phyloP scores from a whole-genome alignment of 2,113 vertebrate species.

The Raja brachyura region DNA sequence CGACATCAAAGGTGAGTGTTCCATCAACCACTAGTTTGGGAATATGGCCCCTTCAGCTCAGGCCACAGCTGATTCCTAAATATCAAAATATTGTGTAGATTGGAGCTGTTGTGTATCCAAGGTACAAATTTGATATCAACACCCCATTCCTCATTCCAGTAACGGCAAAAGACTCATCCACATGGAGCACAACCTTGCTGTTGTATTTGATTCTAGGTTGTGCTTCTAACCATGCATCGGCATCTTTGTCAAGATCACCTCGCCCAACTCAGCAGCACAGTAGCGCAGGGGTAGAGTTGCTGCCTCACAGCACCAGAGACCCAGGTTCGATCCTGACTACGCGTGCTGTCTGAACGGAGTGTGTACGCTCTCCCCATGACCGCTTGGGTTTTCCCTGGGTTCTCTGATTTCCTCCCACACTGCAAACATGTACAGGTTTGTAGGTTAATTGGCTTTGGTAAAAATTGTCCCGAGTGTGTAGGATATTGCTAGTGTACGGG shows the following conservation, averaged over 20 bases:
- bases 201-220: background rate
- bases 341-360: too few relatives aligned
- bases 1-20: conserved; percentile 77
- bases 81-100: background rate
- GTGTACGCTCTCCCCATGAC: too few relatives aligned
- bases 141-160: too few relatives aligned
- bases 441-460: too few relatives aligned
- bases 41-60: background rate
- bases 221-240: background rate
- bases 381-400: too few relatives aligned
- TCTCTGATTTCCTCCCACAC: too few relatives aligned
- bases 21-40: background rate
- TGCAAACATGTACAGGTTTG: too few relatives aligned
- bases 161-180: background rate
- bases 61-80: background rate
- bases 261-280: background rate
- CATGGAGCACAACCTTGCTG: background rate
- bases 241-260: background rate
- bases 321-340: too few relatives aligned
- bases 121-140: background rate
- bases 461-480: too few relatives aligned
- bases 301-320: too few relatives aligned
- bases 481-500: too few relatives aligned
- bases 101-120: background rate
- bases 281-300: too few relatives aligned